Evolutionary conservation across 2,888 invertebrate species (phyloP), one percentile per base, ranked within the genome.

Genomic region (Perithous albicinctus): DNA sequence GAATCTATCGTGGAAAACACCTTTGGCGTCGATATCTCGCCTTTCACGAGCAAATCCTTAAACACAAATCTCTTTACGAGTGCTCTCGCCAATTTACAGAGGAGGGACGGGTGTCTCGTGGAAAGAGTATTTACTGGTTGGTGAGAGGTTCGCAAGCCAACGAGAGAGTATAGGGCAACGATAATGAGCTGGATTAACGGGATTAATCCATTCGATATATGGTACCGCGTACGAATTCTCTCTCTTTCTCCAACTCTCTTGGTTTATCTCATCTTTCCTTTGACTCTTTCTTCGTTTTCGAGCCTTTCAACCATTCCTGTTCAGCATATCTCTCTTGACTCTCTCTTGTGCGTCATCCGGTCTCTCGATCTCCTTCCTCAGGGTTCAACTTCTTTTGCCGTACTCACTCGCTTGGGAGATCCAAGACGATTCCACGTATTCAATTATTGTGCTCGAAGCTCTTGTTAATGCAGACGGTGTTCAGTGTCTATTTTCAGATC

Each of bases 121-220:
- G 54, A 72, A 59, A 29, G 8, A 56, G 43, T 72, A 72, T 72
- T 72, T 72, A 72, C 72, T 10, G 46, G 18, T 41, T 43, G 38
- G 15, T 41, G 15, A 46, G 32, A 18, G 38, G 6, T 51, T 38
- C 32, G 29, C 43, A 10, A 35, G 23, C 63, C 35, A 12, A 3
- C 15, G 41, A 38, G 41, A 54, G 56, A 41, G 26, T 46, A 70
- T 46, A 18, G 59, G 32, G 43, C 72, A 72, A 72, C 59, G 72
- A 59, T 72, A 72, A 72, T 72, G 72, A 72, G 72, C 20, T 29
- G 72, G 59, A 72, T 72, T 59, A 72, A 72, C 72, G 72, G 72
- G 56, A 72, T 72, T 72, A 72, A 72, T 72, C 59, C 72, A 29
- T 32, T 18, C 59, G 59, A 72, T 72, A 72, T 72, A 72, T 72